Conservation (phyloP, 2,888 invertebrate genomes). For the Mallateleia sp. region DNA sequence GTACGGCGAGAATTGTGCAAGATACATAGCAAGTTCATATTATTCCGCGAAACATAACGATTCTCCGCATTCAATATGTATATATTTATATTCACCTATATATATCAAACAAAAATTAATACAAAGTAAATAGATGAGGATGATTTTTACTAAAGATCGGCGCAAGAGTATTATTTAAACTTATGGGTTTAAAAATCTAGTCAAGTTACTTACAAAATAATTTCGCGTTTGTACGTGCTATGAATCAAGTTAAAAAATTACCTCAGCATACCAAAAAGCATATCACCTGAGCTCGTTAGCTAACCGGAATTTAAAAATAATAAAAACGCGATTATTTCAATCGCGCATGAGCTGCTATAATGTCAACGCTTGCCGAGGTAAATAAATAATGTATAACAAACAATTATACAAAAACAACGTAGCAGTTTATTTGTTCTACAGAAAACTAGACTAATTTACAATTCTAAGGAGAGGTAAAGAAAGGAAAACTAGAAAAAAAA, state of each 20-base stretch:
- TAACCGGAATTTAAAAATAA: no score
- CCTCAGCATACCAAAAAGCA: background rate
- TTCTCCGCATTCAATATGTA: background rate
- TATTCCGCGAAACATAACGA: conserved; percentile 1
- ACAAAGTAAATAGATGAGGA: background rate
- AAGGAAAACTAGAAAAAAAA: background rate
- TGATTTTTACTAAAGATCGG: background rate
- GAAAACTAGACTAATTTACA: no score
- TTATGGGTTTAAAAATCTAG: background rate
- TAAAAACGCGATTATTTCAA: background rate
- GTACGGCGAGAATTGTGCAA: conserved; percentile 13
- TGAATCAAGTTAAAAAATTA: conserved; percentile 16
- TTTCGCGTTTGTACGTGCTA: background rate
- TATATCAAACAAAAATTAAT: background rate
- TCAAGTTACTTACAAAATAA: conserved; percentile 18
- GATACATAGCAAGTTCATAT: conserved; percentile 18
- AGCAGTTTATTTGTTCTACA: background rate
- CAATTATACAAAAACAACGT: background rate
- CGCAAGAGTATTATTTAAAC: background rate
- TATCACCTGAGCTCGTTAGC: no score
- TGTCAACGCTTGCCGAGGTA: background rate
- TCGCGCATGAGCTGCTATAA: no score
- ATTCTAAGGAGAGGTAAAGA: no score
- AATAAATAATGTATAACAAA: background rate
- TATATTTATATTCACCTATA: conserved; percentile 12